phyloP scores from a whole-genome alignment of 2,888 invertebrate genomes.

The Cosmia trapezina region DNA sequence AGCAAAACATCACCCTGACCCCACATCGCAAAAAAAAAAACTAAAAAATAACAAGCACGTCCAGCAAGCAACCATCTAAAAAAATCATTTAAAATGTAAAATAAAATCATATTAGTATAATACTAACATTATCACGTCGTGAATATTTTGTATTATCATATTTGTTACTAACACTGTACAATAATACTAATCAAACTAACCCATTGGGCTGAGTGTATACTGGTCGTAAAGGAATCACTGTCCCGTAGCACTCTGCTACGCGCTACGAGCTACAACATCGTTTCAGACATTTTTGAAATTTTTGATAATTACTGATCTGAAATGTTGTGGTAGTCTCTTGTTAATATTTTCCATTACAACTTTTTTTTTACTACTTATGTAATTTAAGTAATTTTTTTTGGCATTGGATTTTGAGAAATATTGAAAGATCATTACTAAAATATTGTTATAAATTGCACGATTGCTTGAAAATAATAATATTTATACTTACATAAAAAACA shows the following conservation, averaged over 20 bases:
- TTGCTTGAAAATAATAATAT: not conserved
- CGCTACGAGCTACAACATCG: slow-evolving; percentile 50
- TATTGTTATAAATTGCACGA: not conserved
- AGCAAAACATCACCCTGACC: slow-evolving; percentile 45
- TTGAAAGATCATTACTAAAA: not conserved
- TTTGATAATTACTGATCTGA: not conserved
- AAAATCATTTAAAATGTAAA: not conserved
- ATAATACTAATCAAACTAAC: slow-evolving; percentile 50
- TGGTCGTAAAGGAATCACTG: slow-evolving; percentile 21
- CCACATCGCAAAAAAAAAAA: slow-evolving; percentile 21
- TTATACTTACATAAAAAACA: not conserved
- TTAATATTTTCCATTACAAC: not conserved
- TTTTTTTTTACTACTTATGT: not conserved
- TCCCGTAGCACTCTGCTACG: slow-evolving; percentile 70
- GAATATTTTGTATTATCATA: slow-evolving; percentile 5
- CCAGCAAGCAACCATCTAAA: slow-evolving; percentile 9
- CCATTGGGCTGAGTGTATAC: slow-evolving; percentile 26
- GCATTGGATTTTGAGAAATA: not conserved
- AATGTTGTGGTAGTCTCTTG: not conserved
- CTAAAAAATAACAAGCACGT: slow-evolving; percentile 23
- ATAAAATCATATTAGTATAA: not conserved
- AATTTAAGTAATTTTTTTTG: too few species aligned
- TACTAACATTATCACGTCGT: slow-evolving; percentile 32
- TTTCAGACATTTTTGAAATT: not conserved
- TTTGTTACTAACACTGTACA: slow-evolving; percentile 35